phyloP scores from a whole-genome alignment of 2,888 invertebrate species.

The Chymomyza fuscimana region DNA sequence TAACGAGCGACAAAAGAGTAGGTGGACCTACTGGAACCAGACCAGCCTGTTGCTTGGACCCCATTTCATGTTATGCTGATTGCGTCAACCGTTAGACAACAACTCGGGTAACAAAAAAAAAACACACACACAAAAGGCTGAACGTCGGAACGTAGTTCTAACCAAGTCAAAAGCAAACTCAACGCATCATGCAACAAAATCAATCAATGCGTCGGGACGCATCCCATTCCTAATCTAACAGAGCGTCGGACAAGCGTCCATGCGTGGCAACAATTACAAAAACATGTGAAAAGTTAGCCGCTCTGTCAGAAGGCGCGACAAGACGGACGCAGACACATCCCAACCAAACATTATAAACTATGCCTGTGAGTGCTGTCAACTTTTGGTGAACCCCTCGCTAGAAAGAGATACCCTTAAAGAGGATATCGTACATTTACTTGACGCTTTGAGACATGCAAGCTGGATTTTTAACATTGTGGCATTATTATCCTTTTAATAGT shows the following conservation, averaged over 20 bases:
- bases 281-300: conserved; percentile 10
- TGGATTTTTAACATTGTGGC: too few species aligned
- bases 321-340: background rate
- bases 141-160: conserved; percentile 3
- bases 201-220: background rate
- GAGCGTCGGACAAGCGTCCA: conserved; percentile 2
- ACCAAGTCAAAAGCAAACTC: conserved; percentile 5
- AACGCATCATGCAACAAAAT: background rate
- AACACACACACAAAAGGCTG: background rate
- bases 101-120: background rate
- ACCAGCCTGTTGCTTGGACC: conserved; percentile 7
- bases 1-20: conserved; percentile 13
- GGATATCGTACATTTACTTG: background rate
- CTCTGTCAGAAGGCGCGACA: background rate
- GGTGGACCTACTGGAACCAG: conserved; percentile 1
- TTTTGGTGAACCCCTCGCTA: background rate
- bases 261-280: conserved; percentile 1
- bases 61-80: background rate
- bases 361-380: conserved; percentile 8
- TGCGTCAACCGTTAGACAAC: conserved; percentile 1
- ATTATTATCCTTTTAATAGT: too few species aligned
- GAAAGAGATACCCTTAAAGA: background rate
- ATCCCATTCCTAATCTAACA: background rate
- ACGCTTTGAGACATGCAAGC: background rate
- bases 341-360: conserved; percentile 6